Evolutionary conservation across 2,888 invertebrate species (phyloP), one percentile per base, ranked within the genome.

Genomic region (Sphinx pinastri): DNA sequence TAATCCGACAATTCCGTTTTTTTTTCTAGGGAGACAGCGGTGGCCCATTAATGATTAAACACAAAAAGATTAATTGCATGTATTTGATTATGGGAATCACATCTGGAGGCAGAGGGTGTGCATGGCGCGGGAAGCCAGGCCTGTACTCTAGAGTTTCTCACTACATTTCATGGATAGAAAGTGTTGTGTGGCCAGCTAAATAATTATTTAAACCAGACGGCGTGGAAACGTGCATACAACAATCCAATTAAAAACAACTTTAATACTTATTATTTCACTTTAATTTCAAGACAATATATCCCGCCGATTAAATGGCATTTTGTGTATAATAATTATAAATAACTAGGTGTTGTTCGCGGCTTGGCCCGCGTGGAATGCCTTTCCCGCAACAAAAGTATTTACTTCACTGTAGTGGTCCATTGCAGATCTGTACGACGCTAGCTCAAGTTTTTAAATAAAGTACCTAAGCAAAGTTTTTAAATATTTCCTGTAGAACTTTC

Each of bases 81-180:
- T 94, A 93, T 75, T 87, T 86, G 8, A 73, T 95, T 0, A 78
- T 95, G 0, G 95, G 95, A 0, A 80, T 95, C 2, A 95, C 94
- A 10, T 94, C 94, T 49, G 83, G 93, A 76, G 91, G 95, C 67
- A 84, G 84, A 73, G 72, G 87, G 25, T 94, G 95, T 75, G 90
- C 93, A 8, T 68, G 68, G 4, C 77, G 77, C 68, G 87, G 75
- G n/a, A 83, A 82, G 72, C 95, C 93, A 0, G 95, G 94, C 2
- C 88, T 96, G n/a, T 96, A 95, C 79, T 95, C 95, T 0, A 89
- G 94, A 57, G 94, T 96, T 0, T 90, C 89, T 3, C 66, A 91
- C 60, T 96, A 94, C 76, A 77, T 95, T 1, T 84, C 94, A 7
- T 96, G 96, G 96, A 94, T 96, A 47, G 95, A 95, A 79, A 85